These are phyloP conservation scores for Euproctis similis DNA, from an alignment of 2,888 invertebrate species.

Conservation along the genomic window DNA sequence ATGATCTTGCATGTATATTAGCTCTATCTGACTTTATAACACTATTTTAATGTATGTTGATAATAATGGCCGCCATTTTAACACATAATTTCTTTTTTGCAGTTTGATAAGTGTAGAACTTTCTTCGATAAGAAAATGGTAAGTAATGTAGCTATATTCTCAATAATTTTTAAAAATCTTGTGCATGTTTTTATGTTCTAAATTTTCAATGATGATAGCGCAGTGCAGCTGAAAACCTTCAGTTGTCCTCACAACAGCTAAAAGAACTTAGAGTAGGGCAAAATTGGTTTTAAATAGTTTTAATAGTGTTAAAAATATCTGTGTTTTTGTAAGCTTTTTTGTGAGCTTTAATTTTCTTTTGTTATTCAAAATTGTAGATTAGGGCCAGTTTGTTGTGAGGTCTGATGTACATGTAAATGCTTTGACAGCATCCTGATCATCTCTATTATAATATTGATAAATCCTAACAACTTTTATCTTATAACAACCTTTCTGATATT, in stretches of 20 bases:
- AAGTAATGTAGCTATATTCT: too few species aligned
- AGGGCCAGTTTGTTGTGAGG: conserved; percentile 57
- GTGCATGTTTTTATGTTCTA: too few species aligned
- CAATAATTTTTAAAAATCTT: too few species aligned
- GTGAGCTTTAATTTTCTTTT: neutral
- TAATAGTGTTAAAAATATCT: conserved; percentile 11
- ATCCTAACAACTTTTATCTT: neutral
- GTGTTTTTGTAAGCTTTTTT: too few species aligned
- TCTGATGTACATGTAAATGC: conserved; percentile 47
- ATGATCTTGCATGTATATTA: conserved; percentile 75
- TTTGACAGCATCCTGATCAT: conserved; percentile 43
- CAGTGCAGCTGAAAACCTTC: conserved; percentile 69
- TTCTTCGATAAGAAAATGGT: too few species aligned
- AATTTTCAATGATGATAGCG: conserved; percentile 52
- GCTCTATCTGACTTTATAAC: conserved; percentile 63
- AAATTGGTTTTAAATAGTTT: conserved; percentile 10
- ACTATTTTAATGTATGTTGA: neutral
- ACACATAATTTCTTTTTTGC: neutral
- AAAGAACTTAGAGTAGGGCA: conserved; percentile 37
- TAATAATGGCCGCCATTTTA: neutral
- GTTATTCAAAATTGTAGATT: conserved; percentile 43
- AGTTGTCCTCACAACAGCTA: conserved; percentile 47
- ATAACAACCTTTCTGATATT: neutral
- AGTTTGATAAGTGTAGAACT: too few species aligned
- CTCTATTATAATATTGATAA: neutral